Evolutionary conservation across 2,888 invertebrate species (phyloP).

Genomic region (Chymomyza caudatula): DNA sequence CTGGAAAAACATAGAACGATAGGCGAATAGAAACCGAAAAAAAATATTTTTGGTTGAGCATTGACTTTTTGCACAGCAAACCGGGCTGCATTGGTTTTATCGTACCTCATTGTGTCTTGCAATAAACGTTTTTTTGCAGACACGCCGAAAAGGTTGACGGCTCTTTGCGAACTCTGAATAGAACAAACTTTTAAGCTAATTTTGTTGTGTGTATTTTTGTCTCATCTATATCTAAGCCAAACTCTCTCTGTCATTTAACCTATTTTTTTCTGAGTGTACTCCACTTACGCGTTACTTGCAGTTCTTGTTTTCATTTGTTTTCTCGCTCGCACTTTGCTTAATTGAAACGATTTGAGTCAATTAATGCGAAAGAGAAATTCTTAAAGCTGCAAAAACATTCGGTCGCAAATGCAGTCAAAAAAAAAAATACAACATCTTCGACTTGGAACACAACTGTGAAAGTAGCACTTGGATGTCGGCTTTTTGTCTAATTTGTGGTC

Average conservation of each 20-base stretch:
- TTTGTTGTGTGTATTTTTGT: too few relatives aligned
- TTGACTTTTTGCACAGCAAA: too few relatives aligned
- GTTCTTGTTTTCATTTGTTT: conserved; percentile 32
- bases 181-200: too few relatives aligned
- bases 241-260: background rate
- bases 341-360: conserved; percentile 68
- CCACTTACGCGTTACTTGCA: conserved; percentile 3
- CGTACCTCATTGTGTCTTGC: too few relatives aligned
- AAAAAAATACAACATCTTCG: background rate
- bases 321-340: conserved; percentile 54
- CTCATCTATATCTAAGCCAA: too few relatives aligned
- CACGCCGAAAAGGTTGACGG: too few relatives aligned
- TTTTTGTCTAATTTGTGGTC: conserved; percentile 45
- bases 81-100: too few relatives aligned
- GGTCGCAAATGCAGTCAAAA: conserved; percentile 59
- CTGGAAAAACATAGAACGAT: too few relatives aligned
- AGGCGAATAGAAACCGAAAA: too few relatives aligned
- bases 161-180: too few relatives aligned
- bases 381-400: conserved; percentile 52
- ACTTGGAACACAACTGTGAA: background rate
- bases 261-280: background rate
- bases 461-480: conserved; percentile 14
- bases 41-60: too few relatives aligned
- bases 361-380: conserved; percentile 72
- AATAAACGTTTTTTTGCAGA: too few relatives aligned